Evolutionary conservation across 2,797 vertebrate genomes (phyloP), one percentile per base, ranked within the genome.

Genomic region (Heliangelus exortis): DNA sequence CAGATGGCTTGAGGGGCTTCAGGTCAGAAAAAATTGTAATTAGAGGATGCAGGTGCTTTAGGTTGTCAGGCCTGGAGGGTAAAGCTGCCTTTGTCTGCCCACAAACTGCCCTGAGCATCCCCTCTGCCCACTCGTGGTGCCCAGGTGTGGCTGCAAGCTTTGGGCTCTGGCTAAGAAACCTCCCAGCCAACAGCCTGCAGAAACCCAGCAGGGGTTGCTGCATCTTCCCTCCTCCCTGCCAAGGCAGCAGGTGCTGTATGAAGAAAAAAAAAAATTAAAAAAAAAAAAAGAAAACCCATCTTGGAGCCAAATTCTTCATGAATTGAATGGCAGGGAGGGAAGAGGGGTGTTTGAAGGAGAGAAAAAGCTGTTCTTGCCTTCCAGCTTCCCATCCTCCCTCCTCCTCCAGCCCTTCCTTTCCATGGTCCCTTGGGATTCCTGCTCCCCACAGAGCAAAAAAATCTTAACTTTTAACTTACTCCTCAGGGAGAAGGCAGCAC

Each of bases 201-300:
- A 4, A 16, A 5, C n/a, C 10, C 2, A 25, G 88, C 88, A 43
- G 78, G 91, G 84, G 59, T 17, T 51, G 31, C 12, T 65, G 76
- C 73, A 34, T 84, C 68, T 67, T 82, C 82, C 50, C 87, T 92
- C 88, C 86, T 67, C 83, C 68, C 13, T 65, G 80, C 58, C 22
- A 72, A 81, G 92, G 80, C 83, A 78, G 88, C 93, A 95, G 96
- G 92, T 95, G 95, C 74, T 13, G 67, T 8, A 43, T 55, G 92
- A 74, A 84, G n/a, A 63, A 20, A 22, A 76, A 86, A 71, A 55
- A 8, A 67, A 33, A n/a, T n/a, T 7, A 20, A 23, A 76, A 36
- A 36, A 87, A 73, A 80, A 71, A 55, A 85, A 73, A 80, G 63
- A 55, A 86, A 47, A 76, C 14, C 6, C 66, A 25, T 68, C 80